Evolutionary conservation across 2,797 vertebrate species (phyloP).

Genomic region (Scolopax rusticola): DNA sequence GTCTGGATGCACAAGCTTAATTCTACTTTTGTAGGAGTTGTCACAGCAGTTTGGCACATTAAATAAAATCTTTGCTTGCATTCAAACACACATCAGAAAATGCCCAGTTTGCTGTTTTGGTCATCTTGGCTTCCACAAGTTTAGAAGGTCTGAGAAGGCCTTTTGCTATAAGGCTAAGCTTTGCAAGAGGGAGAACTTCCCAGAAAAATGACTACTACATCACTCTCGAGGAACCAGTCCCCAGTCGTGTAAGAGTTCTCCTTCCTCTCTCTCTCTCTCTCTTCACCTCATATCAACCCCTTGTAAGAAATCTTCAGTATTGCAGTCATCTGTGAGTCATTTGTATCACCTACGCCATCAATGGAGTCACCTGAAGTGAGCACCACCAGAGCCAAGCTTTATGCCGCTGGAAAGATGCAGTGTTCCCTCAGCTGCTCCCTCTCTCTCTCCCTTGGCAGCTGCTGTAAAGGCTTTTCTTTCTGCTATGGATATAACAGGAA

Average conservation of each 20-base stretch:
- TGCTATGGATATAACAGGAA: background rate
- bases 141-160: background rate
- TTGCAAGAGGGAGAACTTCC: background rate
- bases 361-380: background rate
- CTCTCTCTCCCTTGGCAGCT: rapidly evolving
- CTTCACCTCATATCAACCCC: background rate
- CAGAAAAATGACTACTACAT: background rate
- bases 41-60: background rate
- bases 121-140: background rate
- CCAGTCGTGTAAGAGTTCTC: background rate
- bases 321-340: background rate
- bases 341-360: background rate
- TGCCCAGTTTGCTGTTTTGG: background rate
- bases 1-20: background rate
- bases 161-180: background rate
- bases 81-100: background rate
- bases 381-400: background rate
- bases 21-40: background rate
- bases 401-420: background rate
- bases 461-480: background rate
- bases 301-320: background rate
- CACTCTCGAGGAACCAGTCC: background rate
- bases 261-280: background rate
- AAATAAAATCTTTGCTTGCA: background rate
- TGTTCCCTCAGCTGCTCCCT: background rate